These are phyloP conservation scores for Nebria brevicollis DNA, from an alignment of 2,888 invertebrate genomes.

Conservation along the genomic window DNA sequence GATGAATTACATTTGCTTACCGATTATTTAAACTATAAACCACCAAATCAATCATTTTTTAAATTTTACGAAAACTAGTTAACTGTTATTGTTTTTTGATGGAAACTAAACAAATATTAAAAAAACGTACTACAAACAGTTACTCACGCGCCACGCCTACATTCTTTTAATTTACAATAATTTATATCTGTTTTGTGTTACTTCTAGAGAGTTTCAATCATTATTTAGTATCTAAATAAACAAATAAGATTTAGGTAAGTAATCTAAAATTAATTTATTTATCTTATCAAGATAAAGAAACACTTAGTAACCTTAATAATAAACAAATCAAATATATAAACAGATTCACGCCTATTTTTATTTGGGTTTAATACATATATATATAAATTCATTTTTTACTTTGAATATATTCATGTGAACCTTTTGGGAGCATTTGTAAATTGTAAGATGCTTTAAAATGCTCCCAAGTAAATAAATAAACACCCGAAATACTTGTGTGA, in stretches of 20 bases:
- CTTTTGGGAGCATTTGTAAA: too few species aligned
- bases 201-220: not conserved
- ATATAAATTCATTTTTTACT: too few species aligned
- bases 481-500: too few species aligned
- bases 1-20: too few species aligned
- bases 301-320: not conserved
- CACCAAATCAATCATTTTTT: too few species aligned
- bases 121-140: not conserved
- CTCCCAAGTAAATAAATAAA: too few species aligned
- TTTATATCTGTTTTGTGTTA: not conserved
- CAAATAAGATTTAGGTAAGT: not conserved
- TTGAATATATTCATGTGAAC: too few species aligned
- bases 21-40: too few species aligned
- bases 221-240: not conserved
- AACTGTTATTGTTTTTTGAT: too few species aligned
- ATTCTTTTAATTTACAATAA: not conserved
- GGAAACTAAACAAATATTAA: not conserved
- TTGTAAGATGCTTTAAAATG: too few species aligned
- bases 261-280: not conserved
- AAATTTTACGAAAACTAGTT: too few species aligned
- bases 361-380: too few species aligned
- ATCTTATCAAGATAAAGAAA: not conserved
- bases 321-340: not conserved
- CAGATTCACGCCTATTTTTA: not conserved
- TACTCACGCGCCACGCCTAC: not conserved